Percentiles rank a stretch among this genome's conserved stretches.
Evolutionary conservation across 2,888 invertebrate genomes (phyloP).

Genomic region (Leptinotarsa juncta): DNA sequence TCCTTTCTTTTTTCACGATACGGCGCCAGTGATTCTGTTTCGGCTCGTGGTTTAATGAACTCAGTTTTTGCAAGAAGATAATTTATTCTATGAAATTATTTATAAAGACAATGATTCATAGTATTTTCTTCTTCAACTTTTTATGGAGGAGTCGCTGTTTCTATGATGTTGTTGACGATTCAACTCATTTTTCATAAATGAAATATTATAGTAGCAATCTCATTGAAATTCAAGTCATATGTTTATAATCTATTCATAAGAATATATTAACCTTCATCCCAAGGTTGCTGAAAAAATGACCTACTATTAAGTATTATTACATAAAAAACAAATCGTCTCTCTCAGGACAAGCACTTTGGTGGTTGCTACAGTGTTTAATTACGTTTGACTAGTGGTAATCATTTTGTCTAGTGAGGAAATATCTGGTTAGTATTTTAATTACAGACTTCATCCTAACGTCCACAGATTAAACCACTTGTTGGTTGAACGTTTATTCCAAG

Average conservation of each 20-base stretch:
- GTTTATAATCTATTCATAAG: not conserved
- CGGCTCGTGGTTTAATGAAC: not conserved
- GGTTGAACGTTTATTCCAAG: not conserved
- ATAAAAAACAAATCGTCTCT: slow-evolving; percentile 41
- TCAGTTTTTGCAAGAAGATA: not conserved
- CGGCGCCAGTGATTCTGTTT: slow-evolving; percentile 24
- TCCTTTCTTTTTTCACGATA: slow-evolving; percentile 33
- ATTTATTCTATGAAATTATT: no score
- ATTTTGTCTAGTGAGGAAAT: slow-evolving; percentile 46
- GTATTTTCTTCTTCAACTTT: no score
- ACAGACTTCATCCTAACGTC: slow-evolving; percentile 6
- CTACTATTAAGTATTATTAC: slow-evolving; percentile 38
- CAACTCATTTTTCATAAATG: no score
- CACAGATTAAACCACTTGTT: no score
- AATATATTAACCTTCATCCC: slow-evolving; percentile 34
- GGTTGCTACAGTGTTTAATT: slow-evolving; percentile 46
- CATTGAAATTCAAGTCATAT: not conserved
- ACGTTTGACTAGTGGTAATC: slow-evolving; percentile 47
- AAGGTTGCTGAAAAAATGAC: slow-evolving; percentile 34
- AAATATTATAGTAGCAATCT: no score
- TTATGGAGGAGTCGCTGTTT: no score
- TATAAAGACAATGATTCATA: no score
- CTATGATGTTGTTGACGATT: no score
- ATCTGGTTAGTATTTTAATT: slow-evolving; percentile 45
- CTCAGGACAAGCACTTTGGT: slow-evolving; percentile 30